Percentiles rank a stretch among this genome's conserved stretches.
Evolutionary conservation across 2,888 invertebrate species (phyloP).

Genomic region (Caenorhabditis auriculariae): DNA sequence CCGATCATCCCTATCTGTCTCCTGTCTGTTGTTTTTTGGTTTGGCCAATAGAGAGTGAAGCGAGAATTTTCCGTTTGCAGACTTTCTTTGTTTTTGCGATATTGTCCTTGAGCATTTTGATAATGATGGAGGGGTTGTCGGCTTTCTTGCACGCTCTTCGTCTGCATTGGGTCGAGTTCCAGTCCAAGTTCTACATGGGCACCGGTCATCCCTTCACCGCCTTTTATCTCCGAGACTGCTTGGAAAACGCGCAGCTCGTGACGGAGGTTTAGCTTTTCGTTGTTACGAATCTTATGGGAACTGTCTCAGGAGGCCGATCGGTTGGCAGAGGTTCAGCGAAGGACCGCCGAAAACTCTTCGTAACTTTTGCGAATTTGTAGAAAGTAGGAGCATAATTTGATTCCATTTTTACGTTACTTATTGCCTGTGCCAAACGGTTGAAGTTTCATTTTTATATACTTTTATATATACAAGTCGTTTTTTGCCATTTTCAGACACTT

Average conservation of each 20-base stretch:
- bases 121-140: constrained; percentile 65
- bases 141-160: constrained; percentile 46
- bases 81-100: constrained; percentile 83
- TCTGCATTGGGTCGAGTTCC: constrained; percentile 83
- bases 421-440: no score
- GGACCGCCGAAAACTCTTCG: no score
- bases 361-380: no score
- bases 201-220: constrained; percentile 87
- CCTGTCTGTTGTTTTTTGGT: background rate
- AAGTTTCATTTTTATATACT: no score
- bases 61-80: constrained; percentile 9
- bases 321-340: constrained; percentile 15
- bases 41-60: background rate
- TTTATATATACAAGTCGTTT: no score
- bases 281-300: no score
- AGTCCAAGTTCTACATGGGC: constrained; percentile 93
- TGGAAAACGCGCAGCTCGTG: constrained; percentile 21
- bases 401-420: no score
- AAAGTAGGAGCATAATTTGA: no score
- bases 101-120: constrained; percentile 59
- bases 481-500: no score
- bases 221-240: constrained; percentile 71
- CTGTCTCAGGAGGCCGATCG: constrained; percentile 14
- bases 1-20: constrained; percentile 1
- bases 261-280: constrained; percentile 7